Conservation (phyloP, 2,113 vertebrate species). For the Narcine bancroftii region DNA sequence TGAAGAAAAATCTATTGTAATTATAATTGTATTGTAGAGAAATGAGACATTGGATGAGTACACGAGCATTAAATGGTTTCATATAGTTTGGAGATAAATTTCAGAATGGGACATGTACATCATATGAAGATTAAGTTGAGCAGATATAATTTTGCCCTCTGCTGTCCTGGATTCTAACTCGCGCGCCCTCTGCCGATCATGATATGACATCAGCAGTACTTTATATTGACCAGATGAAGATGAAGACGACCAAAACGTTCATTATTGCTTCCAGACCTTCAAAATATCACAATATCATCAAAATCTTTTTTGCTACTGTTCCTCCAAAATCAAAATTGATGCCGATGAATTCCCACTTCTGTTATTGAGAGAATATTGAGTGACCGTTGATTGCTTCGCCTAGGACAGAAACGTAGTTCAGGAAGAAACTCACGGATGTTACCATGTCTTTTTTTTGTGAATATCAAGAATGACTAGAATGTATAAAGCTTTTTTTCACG, state of each 20-base stretch:
- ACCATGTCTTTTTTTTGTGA: neutral
- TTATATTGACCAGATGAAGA: neutral
- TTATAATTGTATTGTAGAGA: neutral
- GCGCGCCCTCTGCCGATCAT: constrained; percentile 21
- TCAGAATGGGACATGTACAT: neutral
- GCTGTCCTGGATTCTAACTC: neutral
- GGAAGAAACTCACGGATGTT: neutral
- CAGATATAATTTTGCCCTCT: too few relatives aligned
- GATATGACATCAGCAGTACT: neutral
- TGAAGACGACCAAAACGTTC: too few relatives aligned
- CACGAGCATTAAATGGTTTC: too few relatives aligned
- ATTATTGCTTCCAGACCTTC: neutral
- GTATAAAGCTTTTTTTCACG: too few relatives aligned
- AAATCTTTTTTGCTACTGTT: too few relatives aligned
- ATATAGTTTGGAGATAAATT: neutral
- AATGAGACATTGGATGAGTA: neutral
- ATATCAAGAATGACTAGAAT: neutral
- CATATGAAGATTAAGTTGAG: neutral
- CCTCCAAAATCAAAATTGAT: too few relatives aligned
- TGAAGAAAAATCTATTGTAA: neutral
- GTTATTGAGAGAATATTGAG: neutral
- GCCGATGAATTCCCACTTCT: neutral
- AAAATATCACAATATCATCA: neutral
- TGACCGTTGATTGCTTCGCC: neutral
- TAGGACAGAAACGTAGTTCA: neutral